Percentiles rank a stretch among this genome's conserved stretches.
Evolutionary conservation across 2,888 invertebrate genomes (phyloP).

Genomic region (Mimumesa dahlbomi): DNA sequence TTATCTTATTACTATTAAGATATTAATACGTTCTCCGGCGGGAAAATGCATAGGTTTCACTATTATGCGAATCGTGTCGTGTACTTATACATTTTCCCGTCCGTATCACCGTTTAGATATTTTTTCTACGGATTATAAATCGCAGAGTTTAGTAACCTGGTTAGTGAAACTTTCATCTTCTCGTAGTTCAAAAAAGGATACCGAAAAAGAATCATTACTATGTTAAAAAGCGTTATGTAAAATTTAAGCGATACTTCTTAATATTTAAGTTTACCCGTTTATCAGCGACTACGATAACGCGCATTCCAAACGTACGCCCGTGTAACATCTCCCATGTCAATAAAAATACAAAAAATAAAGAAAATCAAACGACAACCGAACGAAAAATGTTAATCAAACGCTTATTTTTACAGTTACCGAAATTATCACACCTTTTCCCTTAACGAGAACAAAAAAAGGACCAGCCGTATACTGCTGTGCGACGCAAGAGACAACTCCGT

Average conservation of each 20-base stretch:
- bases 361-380: conserved; percentile 42
- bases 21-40: conserved; percentile 56
- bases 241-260: conserved; percentile 60
- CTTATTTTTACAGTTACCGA: no score
- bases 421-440: no score
- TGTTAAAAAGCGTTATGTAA: conserved; percentile 56
- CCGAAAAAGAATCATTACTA: conserved; percentile 36
- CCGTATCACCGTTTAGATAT: conserved; percentile 52
- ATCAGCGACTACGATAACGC: conserved; percentile 65
- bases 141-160: conserved; percentile 47
- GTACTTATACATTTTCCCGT: conserved; percentile 23
- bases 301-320: conserved; percentile 74
- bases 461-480: no score
- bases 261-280: conserved; percentile 66
- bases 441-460: no score
- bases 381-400: no score
- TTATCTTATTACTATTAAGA: conserved; percentile 67
- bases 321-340: conserved; percentile 76
- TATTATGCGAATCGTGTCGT: not conserved
- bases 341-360: conserved; percentile 65
- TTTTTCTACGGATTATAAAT: conserved; percentile 65
- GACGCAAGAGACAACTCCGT: no score
- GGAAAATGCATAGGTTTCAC: conserved; percentile 16
- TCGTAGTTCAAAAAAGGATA: conserved; percentile 33
- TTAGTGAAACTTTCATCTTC: conserved; percentile 41